These are phyloP conservation scores for Bagarius yarrelli DNA, from an alignment of 2,113 vertebrate species.

Conservation along the genomic window DNA sequence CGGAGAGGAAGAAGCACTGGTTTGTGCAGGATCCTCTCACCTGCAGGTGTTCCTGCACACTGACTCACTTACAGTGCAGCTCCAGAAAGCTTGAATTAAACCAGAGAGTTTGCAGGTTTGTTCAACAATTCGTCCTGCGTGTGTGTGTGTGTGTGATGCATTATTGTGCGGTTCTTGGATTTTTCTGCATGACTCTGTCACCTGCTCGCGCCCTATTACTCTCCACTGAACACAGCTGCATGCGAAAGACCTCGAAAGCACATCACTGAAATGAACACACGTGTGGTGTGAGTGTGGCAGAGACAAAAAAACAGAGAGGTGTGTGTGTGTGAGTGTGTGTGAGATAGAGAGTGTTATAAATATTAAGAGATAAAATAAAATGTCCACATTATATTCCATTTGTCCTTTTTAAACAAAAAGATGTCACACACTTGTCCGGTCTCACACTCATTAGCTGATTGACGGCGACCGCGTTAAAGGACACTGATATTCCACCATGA, in stretches of 20 bases:
- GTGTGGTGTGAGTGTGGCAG: not conserved
- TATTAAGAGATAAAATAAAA: not conserved
- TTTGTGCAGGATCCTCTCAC: conserved; percentile 97
- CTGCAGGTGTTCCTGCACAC: conserved; percentile 99
- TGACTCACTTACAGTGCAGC: conserved; percentile 97
- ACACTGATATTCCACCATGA: too few species aligned
- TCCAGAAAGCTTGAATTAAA: conserved; percentile 98
- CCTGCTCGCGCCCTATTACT: not conserved
- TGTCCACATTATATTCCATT: not conserved
- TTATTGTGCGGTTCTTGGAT: not conserved
- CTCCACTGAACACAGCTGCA: not conserved
- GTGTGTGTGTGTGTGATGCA: conserved; percentile 21
- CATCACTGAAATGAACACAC: not conserved
- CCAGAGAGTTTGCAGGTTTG: conserved; percentile 99
- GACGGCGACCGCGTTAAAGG: not conserved
- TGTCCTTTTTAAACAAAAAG: not conserved
- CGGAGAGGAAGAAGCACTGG: conserved; percentile 97
- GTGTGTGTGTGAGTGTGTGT: not conserved
- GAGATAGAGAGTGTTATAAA: not conserved
- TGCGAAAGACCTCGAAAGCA: not conserved
- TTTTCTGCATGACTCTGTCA: conserved; percentile 3
- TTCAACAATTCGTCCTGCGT: conserved; percentile 59
- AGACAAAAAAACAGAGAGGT: too few species aligned
- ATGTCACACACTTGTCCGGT: not conserved
- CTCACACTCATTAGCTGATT: not conserved